These are phyloP conservation scores for Ptilodon capucinus DNA, from an alignment of 2,888 invertebrate genomes.

Conservation along the genomic window DNA sequence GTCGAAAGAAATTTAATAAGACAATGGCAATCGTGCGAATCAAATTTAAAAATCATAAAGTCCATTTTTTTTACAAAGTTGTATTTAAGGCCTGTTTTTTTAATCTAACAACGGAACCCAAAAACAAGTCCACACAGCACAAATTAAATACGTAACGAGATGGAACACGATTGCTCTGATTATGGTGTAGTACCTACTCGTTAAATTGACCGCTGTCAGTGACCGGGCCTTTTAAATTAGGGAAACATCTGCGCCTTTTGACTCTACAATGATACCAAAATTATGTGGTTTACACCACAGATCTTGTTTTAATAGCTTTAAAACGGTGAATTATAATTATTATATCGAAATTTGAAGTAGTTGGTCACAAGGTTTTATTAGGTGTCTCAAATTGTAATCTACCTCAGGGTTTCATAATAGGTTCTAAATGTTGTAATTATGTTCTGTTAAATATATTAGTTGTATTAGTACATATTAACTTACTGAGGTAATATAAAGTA, in stretches of 20 bases:
- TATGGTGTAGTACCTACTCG: slow-evolving; percentile 23
- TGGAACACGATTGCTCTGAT: slow-evolving; percentile 22
- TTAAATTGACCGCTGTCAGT: slow-evolving; percentile 14
- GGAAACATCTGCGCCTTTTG: slow-evolving; percentile 6
- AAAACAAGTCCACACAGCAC: slow-evolving; percentile 1
- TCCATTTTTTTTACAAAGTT: no score
- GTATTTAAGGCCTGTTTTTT: no score
- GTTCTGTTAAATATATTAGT: no score
- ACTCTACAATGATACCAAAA: background rate
- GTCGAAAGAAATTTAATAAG: no score
- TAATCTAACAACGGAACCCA: slow-evolving; percentile 3
- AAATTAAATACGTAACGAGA: slow-evolving; percentile 23
- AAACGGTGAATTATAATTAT: no score
- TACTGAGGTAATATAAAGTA: no score
- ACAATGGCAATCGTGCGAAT: no score
- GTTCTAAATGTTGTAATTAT: background rate
- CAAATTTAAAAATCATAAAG: no score
- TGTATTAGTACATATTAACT: no score
- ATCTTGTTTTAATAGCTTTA: no score
- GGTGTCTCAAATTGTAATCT: background rate
- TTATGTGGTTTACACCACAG: background rate
- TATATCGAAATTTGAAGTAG: no score
- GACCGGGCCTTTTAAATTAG: slow-evolving; percentile 26
- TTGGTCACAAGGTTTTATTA: background rate
- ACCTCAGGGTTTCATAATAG: background rate